Percentiles rank a stretch among this genome's conserved stretches.
Evolutionary conservation across 2,888 invertebrate species (phyloP).

Genomic region (Leistus spinibarbis): DNA sequence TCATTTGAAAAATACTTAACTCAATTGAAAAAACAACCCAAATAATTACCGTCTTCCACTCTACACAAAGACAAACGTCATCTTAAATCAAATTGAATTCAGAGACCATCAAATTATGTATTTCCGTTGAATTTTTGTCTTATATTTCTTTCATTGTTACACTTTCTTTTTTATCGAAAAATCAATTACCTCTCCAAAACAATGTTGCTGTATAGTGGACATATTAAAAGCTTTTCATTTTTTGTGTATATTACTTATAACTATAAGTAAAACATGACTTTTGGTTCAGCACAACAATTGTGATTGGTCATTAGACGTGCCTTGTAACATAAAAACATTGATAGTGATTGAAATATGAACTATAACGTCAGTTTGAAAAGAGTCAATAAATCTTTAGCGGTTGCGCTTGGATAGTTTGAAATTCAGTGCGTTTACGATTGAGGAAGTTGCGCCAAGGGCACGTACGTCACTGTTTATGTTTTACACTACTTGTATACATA

Average conservation of each 20-base stretch:
- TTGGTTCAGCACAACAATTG: neutral
- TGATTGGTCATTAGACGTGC: neutral
- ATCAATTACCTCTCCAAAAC: neutral
- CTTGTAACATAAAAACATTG: neutral
- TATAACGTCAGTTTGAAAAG: neutral
- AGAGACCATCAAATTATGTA: neutral
- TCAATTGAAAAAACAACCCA: neutral
- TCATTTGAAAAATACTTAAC: neutral
- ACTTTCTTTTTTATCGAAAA: too few relatives aligned
- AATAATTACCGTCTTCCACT: neutral
- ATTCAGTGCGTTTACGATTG: neutral
- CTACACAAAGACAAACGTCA: neutral
- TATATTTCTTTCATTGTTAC: neutral
- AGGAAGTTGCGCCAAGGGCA: neutral
- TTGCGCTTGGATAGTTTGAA: neutral
- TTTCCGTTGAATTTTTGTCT: neutral
- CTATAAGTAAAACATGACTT: neutral
- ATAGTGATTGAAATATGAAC: neutral
- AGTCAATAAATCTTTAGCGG: neutral
- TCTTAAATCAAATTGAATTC: neutral
- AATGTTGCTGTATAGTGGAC: too few relatives aligned
- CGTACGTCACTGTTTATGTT: neutral
- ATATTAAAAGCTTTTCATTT: too few relatives aligned
- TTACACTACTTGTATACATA: neutral
- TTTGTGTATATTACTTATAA: too few relatives aligned